Percentiles rank a stretch among this genome's conserved stretches.
phyloP scores from a whole-genome alignment of 2,888 invertebrate species.

The Pterobdella sp. region DNA sequence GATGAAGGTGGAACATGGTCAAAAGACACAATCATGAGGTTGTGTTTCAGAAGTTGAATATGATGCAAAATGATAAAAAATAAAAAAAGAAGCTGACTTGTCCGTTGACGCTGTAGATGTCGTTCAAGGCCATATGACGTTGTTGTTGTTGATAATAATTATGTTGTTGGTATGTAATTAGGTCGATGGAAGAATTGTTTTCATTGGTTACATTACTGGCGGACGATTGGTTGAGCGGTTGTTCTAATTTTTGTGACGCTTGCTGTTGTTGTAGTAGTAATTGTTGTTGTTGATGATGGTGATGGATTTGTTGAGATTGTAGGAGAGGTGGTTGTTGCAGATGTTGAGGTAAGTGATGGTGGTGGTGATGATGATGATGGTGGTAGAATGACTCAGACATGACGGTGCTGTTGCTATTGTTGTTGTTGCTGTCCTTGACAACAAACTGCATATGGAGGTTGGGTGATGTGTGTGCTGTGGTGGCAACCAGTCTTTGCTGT shows the following conservation, averaged over 20 bases:
- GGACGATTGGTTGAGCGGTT: too few species aligned
- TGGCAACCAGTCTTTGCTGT: too few species aligned
- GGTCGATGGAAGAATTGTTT: background rate
- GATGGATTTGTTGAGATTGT: background rate
- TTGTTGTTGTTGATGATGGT: conserved; percentile 13
- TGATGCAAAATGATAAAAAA: background rate
- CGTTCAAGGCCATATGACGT: background rate
- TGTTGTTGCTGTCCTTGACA: background rate
- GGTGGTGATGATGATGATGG: conserved; percentile 9
- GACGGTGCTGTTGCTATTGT: conserved; percentile 6
- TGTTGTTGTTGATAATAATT: background rate
- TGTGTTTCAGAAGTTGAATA: background rate
- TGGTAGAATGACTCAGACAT: background rate
- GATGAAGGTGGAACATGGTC: background rate
- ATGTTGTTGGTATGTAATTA: background rate
- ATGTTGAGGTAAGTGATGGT: background rate
- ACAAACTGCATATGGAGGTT: background rate
- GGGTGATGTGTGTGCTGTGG: too few species aligned
- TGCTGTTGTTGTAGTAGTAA: background rate
- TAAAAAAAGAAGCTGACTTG: background rate
- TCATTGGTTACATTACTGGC: too few species aligned
- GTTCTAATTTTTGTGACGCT: background rate
- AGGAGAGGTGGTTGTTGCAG: background rate
- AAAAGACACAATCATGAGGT: background rate
- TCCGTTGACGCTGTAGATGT: background rate